Percentiles rank a stretch among this genome's conserved stretches.
Evolutionary conservation across 2,888 invertebrate genomes (phyloP).

Genomic region (Clusia tigrina): DNA sequence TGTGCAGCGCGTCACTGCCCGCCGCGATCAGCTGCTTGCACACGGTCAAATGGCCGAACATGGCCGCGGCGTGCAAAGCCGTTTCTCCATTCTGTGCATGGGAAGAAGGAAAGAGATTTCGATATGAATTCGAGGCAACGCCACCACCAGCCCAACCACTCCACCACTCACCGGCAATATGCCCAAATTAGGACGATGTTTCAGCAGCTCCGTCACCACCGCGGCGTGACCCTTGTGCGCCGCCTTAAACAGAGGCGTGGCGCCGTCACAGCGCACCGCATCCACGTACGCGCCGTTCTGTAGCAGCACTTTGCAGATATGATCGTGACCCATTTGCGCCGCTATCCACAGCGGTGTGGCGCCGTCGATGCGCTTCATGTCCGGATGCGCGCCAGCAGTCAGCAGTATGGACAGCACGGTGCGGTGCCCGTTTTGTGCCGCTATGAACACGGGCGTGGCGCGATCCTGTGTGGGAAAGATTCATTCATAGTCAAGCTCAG

Average conservation of each 20-base stretch:
- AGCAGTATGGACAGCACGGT: constrained; percentile 79
- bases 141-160: no score
- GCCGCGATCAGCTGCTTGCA: constrained; percentile 78
- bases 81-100: constrained; percentile 78
- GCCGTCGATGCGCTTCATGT: constrained; percentile 80
- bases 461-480: constrained; percentile 73
- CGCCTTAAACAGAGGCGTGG: constrained; percentile 93
- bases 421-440: constrained; percentile 92
- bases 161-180: constrained; percentile 79
- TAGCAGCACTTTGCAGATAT: constrained; percentile 79
- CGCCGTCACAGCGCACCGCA: constrained; percentile 86
- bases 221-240: constrained; percentile 92
- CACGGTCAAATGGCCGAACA: constrained; percentile 85
- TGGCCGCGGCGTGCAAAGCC: constrained; percentile 88
- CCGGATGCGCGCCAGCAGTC: constrained; percentile 76
- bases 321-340: constrained; percentile 92
- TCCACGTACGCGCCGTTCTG: constrained; percentile 83
- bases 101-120: constrained; percentile 10
- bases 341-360: constrained; percentile 94
- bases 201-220: constrained; percentile 84
- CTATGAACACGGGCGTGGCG: constrained; percentile 90
- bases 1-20: constrained; percentile 73
- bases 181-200: constrained; percentile 82
- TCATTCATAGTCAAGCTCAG: not conserved
- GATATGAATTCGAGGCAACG: constrained; percentile 15